Evolutionary conservation across 2,888 invertebrate genomes (phyloP).

Genomic region (Anaspis maculata): DNA sequence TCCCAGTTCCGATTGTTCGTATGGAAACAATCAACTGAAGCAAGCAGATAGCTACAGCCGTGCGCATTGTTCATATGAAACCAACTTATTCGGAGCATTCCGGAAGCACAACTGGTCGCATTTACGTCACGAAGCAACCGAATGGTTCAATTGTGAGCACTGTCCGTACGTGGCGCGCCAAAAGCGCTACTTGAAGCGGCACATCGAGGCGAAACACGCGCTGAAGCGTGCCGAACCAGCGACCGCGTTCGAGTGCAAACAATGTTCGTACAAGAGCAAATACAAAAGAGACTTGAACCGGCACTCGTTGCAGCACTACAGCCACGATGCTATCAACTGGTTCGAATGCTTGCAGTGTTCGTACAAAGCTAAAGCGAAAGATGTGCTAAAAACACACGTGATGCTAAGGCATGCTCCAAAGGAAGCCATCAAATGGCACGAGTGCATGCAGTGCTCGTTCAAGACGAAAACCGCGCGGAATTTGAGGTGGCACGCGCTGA

Average conservation of each 20-base stretch:
- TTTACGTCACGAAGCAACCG: background rate
- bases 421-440: background rate
- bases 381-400: no score
- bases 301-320: background rate
- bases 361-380: no score
- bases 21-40: no score
- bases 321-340: no score
- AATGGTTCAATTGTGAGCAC: background rate
- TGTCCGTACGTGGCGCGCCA: background rate
- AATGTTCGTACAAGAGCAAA: background rate
- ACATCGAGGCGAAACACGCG: background rate
- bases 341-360: no score
- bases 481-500: background rate
- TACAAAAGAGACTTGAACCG: background rate
- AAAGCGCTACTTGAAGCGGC: background rate
- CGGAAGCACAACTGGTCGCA: no score
- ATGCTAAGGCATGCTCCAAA: background rate
- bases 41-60: no score
- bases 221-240: no score
- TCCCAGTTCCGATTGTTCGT: no score
- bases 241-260: background rate
- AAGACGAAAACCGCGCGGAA: background rate
- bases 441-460: background rate
- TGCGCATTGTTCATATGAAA: no score
- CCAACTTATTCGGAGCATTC: no score